These are phyloP conservation scores for Zoanthus sociatus DNA, from an alignment of 92 coral and sea anemone species.

Conservation along the genomic window DNA sequence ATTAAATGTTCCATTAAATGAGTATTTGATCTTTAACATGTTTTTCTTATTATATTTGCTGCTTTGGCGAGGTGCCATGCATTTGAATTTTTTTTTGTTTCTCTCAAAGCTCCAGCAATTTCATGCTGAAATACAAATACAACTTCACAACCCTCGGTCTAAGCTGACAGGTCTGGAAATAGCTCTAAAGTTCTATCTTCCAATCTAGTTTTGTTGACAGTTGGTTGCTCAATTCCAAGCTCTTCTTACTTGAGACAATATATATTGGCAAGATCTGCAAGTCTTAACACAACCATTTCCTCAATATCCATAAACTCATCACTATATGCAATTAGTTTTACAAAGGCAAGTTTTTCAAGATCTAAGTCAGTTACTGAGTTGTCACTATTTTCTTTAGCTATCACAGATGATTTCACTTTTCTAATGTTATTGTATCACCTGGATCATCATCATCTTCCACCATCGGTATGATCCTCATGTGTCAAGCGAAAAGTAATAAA, in stretches of 20 bases:
- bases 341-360: slow-evolving; percentile 8
- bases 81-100: slow-evolving; percentile 21
- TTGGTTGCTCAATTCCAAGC: slow-evolving; percentile 30
- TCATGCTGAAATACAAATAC: background rate
- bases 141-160: slow-evolving; percentile 12
- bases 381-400: no score
- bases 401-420: no score
- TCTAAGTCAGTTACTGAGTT: no score
- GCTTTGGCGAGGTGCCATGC: slow-evolving; percentile 49
- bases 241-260: slow-evolving; percentile 48
- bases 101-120: background rate
- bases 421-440: no score
- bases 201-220: background rate
- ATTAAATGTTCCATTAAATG: slow-evolving; percentile 36
- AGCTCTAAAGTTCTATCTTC: slow-evolving; percentile 33
- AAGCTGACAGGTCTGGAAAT: slow-evolving; percentile 34
- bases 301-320: slow-evolving; percentile 42
- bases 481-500: no score
- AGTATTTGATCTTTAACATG: slow-evolving; percentile 1
- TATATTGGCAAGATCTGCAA: slow-evolving; percentile 57
- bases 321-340: background rate
- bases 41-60: slow-evolving; percentile 36
- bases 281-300: slow-evolving; percentile 49
- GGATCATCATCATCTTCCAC: no score
- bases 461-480: no score